Percentiles rank a stretch among this genome's conserved stretches.
These are phyloP conservation scores for Dreissena polymorpha DNA, from an alignment of 1,140 invertebrate species.

Conservation along the genomic window DNA sequence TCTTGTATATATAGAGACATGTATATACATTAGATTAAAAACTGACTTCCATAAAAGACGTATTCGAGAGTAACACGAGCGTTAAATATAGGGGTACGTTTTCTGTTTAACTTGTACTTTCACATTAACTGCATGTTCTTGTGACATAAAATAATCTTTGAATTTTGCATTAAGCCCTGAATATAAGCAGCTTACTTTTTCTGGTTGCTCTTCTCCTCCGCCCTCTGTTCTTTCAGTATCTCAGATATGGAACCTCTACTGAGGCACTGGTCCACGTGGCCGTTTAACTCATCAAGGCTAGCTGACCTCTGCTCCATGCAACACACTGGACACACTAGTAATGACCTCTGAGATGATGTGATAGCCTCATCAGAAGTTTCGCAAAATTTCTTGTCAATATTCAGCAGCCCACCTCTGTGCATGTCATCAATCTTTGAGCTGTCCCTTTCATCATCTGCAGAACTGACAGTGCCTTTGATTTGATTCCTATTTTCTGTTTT, in stretches of 20 bases:
- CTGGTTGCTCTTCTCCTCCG: neutral
- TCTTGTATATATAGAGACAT: too few relatives aligned
- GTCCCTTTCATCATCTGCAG: too few relatives aligned
- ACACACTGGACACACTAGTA: slow-evolving; percentile 73
- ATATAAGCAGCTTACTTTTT: slow-evolving; percentile 24
- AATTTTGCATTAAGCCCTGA: neutral
- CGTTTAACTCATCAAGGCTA: slow-evolving; percentile 67
- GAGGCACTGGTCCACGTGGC: slow-evolving; percentile 74
- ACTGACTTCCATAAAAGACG: too few relatives aligned
- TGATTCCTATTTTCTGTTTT: neutral
- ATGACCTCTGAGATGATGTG: neutral
- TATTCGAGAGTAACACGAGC: too few relatives aligned
- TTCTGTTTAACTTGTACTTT: too few relatives aligned
- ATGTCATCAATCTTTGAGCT: too few relatives aligned
- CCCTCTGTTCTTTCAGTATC: slow-evolving; percentile 61
- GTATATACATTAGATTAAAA: too few relatives aligned
- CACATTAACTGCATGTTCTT: too few relatives aligned
- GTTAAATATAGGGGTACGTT: too few relatives aligned
- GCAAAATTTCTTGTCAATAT: too few relatives aligned
- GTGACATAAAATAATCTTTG: neutral
- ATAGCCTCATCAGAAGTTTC: too few relatives aligned
- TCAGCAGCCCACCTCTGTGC: too few relatives aligned
- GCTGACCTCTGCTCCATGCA: slow-evolving; percentile 56
- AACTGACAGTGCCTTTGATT: neutral
- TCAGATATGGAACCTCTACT: slow-evolving; percentile 64